These are phyloP conservation scores for Melanophora roralis DNA, from an alignment of 2,888 invertebrate genomes.

Conservation along the genomic window DNA sequence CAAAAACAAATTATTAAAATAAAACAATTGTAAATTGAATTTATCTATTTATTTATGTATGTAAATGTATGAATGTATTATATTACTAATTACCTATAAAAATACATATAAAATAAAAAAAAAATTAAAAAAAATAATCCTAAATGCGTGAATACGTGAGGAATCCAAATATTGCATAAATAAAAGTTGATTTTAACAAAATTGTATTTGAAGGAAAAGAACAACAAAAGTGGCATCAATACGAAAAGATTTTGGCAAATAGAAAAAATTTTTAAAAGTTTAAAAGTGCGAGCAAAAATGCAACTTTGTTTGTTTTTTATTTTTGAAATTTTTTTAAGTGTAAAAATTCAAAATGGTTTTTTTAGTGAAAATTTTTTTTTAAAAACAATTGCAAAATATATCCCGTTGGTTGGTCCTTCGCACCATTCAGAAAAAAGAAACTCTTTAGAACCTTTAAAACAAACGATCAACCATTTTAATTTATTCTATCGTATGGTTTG, in stretches of 20 bases:
- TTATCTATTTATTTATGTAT: slow-evolving; percentile 61
- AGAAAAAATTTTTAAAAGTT: no score
- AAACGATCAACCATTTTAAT: no score
- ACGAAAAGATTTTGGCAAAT: neutral
- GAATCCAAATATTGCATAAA: neutral
- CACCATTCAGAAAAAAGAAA: no score
- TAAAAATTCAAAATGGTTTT: no score
- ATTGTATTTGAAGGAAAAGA: neutral
- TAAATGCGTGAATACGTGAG: neutral
- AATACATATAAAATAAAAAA: neutral
- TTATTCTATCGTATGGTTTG: no score
- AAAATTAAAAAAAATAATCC: neutral
- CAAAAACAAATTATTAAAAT: slow-evolving; percentile 46
- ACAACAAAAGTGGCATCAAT: neutral
- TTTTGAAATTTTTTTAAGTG: no score
- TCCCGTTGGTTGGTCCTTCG: no score
- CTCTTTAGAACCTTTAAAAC: no score
- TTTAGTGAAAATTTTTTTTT: no score
- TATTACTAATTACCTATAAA: slow-evolving; percentile 15
- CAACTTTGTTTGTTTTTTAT: no score
- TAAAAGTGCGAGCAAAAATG: no score
- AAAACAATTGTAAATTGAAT: slow-evolving; percentile 63
- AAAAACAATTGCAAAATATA: no score
- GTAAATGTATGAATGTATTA: slow-evolving; percentile 59
- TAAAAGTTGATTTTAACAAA: neutral